Conservation (phyloP, 2,113 vertebrate genomes). For the Sinocyclocheilus grahami region DNA sequence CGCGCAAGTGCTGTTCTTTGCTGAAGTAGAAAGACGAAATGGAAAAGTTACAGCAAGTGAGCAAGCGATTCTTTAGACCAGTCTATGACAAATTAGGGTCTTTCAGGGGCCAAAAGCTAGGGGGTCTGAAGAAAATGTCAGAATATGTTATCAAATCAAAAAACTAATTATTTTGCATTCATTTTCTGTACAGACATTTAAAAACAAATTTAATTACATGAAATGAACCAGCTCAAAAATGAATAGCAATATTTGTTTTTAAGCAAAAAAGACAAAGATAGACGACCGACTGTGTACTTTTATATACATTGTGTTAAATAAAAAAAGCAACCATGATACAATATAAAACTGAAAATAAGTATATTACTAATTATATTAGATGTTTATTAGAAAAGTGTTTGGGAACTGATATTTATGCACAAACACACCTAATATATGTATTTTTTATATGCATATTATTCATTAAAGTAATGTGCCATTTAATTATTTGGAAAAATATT, state of each 20-base stretch:
- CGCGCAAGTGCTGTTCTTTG: conserved; percentile 90
- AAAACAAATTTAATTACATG: background rate
- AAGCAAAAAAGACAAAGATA: background rate
- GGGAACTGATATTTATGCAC: too few relatives aligned
- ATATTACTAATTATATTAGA: background rate
- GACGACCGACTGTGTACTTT: background rate
- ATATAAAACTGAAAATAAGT: background rate
- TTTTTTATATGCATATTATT: too few relatives aligned
- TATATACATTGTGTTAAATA: background rate
- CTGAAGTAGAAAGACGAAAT: conserved; percentile 66
- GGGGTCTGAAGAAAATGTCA: background rate
- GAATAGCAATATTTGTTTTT: background rate
- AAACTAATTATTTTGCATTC: too few relatives aligned
- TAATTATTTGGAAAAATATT: background rate
- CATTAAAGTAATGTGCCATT: background rate
- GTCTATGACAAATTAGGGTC: background rate
- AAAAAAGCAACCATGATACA: background rate
- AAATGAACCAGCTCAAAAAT: background rate
- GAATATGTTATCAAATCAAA: background rate
- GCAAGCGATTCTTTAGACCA: background rate
- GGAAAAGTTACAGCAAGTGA: conserved; percentile 16
- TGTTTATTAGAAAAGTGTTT: background rate
- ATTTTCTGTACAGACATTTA: too few relatives aligned
- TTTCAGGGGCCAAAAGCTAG: background rate
- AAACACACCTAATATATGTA: too few relatives aligned